Evolutionary conservation across 2,888 invertebrate genomes (phyloP).

Genomic region (Mesoligia furuncula): DNA sequence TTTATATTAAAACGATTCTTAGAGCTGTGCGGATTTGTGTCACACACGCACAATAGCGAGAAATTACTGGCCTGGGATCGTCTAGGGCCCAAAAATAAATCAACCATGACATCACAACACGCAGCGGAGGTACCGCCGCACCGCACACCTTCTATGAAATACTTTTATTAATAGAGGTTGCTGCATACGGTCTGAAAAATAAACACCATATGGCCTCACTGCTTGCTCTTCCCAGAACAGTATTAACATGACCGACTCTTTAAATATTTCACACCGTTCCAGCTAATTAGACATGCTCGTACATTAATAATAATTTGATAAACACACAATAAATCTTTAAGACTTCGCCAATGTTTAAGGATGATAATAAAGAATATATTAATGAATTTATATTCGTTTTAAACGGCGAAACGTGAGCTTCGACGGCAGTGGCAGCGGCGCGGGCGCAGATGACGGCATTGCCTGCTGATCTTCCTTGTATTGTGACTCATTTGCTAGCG

Average conservation of each 20-base stretch:
- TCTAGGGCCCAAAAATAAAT: constrained; percentile 66
- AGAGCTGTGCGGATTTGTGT: constrained; percentile 65
- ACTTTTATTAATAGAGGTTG: constrained; percentile 50
- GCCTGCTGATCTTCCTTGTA: constrained; percentile 86
- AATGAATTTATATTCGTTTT: constrained; percentile 68
- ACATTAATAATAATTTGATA: constrained; percentile 29
- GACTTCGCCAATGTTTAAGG: constrained; percentile 46
- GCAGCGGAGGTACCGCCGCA: constrained; percentile 48
- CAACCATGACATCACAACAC: constrained; percentile 66
- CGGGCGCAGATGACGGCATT: constrained; percentile 83
- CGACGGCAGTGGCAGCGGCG: constrained; percentile 60
- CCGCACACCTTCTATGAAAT: constrained; percentile 56
- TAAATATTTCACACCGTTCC: constrained; percentile 20
- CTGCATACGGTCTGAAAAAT: constrained; percentile 43
- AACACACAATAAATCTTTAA: constrained; percentile 50
- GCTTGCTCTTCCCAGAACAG: constrained; percentile 44
- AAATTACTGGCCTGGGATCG: constrained; percentile 55
- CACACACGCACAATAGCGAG: constrained; percentile 68
- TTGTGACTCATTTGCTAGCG: constrained; percentile 81
- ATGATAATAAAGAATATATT: constrained; percentile 62
- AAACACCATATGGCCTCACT: constrained; percentile 25
- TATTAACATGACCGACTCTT: neutral
- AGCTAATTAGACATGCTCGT: constrained; percentile 24
- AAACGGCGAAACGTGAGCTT: constrained; percentile 76
- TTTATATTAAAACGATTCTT: constrained; percentile 66